Evolutionary conservation across 2,797 vertebrate genomes (phyloP).

Genomic region (Prionace glauca): DNA sequence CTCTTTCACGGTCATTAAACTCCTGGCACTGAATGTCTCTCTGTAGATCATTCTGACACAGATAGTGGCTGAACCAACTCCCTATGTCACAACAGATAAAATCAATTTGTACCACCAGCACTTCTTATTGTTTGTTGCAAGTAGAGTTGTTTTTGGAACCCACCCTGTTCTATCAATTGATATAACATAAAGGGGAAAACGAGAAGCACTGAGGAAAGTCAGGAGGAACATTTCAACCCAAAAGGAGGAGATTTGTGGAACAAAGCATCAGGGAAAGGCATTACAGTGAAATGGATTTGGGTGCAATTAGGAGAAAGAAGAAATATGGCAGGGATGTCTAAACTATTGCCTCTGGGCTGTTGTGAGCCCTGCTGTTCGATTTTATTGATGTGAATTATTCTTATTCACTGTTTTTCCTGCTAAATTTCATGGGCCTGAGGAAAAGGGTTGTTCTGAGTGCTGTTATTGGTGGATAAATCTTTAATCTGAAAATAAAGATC

Average conservation of each 20-base stretch:
- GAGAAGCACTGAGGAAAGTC: neutral
- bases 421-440: neutral
- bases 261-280: neutral
- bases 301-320: neutral
- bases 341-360: neutral
- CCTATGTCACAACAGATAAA: neutral
- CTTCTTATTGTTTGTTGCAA: neutral
- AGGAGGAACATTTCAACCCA: constrained; percentile 7
- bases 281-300: neutral
- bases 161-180: neutral
- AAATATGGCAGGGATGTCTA: neutral
- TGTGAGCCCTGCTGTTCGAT: neutral
- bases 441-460: neutral
- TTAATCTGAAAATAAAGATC: neutral
- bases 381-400: neutral
- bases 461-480: neutral
- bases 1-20: constrained; percentile 34
- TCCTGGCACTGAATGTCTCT: neutral
- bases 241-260: neutral
- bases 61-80: neutral
- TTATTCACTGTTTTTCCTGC: neutral
- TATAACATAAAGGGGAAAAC: neutral
- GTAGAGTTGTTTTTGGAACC: neutral
- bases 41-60: constrained; percentile 20
- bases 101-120: neutral